Base-by-base conservation (phyloP, 2,888 invertebrate species). In the Timandra comae region DNA sequence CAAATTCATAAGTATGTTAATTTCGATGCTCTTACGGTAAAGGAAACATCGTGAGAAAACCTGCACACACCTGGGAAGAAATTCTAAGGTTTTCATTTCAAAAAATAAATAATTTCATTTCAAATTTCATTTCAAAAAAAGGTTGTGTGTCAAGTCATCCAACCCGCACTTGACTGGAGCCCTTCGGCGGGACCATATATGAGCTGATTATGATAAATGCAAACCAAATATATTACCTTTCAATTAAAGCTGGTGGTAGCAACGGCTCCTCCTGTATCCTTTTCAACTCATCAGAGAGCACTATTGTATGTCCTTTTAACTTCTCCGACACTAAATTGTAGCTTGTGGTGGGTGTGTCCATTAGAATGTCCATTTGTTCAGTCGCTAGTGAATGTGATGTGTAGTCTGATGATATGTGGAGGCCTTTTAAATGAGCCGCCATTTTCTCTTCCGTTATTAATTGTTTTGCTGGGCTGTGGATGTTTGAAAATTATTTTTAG, bases 391-490 rank as follows among this genome's bases (percentile, higher is more conserved):
- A 38, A 38, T 84, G 82, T 3, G 68, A 29, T 2, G 74, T 81
- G 40, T 71, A 84, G 33, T 87, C 78, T 9, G 86, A 74, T 0
- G 90, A 89, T 48, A 95, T 93, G 60, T 93, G 93, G 19, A 95
- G 79, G 21, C 91, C 89, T 46, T 89, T 91, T 43, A 95, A 88
- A 57, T 94, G 93, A 12, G 92, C 93, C 0, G 93, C 91, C 90
- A 95, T 94, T 68, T 91, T 93, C 58, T 94, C 94, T 65, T 94
- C 94, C 0, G 93, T 93, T 43, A 94, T 93, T 23, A 91, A 87
- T 63, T 93, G 93, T 61, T 95, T 95, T 4, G 86, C 63, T 27
- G 90, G 89, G 9, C 89, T 89, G 55, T 11, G 66, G 64, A 16
- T 2, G 26, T 29, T n/a, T n/a, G n/a, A n/a, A n/a, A n/a, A n/a